Conservation (phyloP, 2,888 invertebrate genomes). For the Harpalus rubripes region DNA sequence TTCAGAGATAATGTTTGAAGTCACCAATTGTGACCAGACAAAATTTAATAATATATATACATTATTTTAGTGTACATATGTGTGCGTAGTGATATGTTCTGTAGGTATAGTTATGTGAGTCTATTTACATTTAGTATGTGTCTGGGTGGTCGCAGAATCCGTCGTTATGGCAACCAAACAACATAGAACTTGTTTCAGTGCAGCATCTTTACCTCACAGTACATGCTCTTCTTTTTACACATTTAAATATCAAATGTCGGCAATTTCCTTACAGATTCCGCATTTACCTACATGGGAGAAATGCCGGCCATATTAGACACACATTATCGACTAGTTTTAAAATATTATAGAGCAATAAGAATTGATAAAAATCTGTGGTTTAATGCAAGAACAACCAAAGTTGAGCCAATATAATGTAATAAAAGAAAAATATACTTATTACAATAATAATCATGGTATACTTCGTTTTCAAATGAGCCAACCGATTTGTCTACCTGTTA, state of each 20-base stretch:
- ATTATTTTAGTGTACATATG: too few species aligned
- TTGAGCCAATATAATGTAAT: too few species aligned
- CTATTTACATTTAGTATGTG: background rate
- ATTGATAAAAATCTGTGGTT: background rate
- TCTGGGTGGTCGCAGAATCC: constrained; percentile 32
- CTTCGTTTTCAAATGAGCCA: too few species aligned
- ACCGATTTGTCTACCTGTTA: too few species aligned
- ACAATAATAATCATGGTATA: too few species aligned
- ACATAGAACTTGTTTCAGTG: constrained; percentile 43
- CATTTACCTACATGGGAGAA: constrained; percentile 24
- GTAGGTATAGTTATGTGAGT: background rate
- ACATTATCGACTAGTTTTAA: background rate
- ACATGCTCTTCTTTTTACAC: constrained; percentile 18
- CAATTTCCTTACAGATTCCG: constrained; percentile 12
- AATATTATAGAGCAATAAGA: background rate
- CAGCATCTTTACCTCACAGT: background rate
- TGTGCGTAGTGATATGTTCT: too few species aligned
- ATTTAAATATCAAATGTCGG: constrained; percentile 59
- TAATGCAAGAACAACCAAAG: background rate
- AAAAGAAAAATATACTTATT: too few species aligned
- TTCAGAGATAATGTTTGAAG: too few species aligned
- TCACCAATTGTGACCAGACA: too few species aligned
- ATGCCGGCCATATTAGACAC: background rate
- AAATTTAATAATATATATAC: too few species aligned
- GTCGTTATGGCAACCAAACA: constrained; percentile 38